phyloP scores from a whole-genome alignment of 1,140 invertebrate genomes.

The Phocides pigmalion region DNA sequence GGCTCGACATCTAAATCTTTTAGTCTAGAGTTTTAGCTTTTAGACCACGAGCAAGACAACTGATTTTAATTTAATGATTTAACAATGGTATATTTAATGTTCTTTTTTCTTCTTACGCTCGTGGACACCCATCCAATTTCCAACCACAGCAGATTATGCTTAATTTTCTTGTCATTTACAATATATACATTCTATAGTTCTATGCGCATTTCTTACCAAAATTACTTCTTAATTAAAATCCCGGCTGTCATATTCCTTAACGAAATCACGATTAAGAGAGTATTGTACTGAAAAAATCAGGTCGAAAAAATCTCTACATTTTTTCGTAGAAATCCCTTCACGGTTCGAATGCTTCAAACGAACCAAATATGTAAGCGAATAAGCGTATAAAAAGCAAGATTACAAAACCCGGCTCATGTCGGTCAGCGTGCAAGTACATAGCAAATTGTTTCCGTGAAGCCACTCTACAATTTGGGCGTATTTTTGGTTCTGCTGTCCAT shows the following conservation, averaged over 20 bases:
- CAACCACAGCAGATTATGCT: no score
- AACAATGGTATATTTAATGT: no score
- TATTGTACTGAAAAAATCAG: background rate
- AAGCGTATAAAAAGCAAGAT: constrained; percentile 11
- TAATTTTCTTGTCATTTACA: no score
- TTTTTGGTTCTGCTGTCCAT: constrained; percentile 10
- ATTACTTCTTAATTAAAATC: background rate
- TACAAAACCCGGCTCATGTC: constrained; percentile 19
- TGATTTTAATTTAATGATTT: no score
- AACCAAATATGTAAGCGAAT: constrained; percentile 3
- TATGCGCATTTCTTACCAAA: background rate
- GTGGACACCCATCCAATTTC: no score
- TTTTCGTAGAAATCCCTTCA: constrained; percentile 3
- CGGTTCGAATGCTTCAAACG: background rate
- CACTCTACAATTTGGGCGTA: constrained; percentile 24
- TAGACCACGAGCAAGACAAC: no score
- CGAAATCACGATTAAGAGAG: background rate
- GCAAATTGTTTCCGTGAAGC: constrained; percentile 25
- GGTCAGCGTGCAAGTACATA: constrained; percentile 11
- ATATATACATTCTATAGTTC: no score
- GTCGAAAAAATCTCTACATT: background rate
- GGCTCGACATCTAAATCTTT: no score
- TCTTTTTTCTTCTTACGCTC: no score
- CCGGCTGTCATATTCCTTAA: background rate
- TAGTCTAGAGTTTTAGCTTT: no score